phyloP scores from a whole-genome alignment of 92 coral and sea anemone genomes.

The Montipora capitata region DNA sequence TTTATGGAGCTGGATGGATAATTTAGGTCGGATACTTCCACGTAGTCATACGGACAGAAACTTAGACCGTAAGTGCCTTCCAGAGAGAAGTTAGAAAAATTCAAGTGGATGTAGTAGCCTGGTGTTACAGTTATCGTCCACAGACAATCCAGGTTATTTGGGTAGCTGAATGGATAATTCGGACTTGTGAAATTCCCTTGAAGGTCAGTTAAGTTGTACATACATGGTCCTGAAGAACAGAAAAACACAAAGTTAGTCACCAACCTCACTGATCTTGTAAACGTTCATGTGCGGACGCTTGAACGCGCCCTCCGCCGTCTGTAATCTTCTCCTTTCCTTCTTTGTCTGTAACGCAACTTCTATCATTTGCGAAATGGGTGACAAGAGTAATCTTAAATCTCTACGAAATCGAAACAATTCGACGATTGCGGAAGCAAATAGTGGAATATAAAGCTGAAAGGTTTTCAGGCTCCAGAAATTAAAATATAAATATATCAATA shows the following conservation, averaged over 20 bases:
- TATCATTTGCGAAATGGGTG: too few relatives aligned
- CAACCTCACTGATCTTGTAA: too few relatives aligned
- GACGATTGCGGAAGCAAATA: too few relatives aligned
- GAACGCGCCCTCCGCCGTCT: too few relatives aligned
- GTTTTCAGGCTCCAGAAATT: too few relatives aligned
- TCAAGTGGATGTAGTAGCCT: neutral
- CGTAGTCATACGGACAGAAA: constrained; percentile 44
- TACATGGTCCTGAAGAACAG: neutral
- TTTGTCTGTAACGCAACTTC: too few relatives aligned
- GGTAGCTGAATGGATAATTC: constrained; percentile 20
- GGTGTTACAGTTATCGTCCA: constrained; percentile 20
- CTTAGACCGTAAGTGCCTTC: neutral
- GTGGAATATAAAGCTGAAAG: too few relatives aligned
- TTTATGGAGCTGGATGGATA: neutral
- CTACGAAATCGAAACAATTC: too few relatives aligned
- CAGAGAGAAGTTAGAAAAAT: neutral
- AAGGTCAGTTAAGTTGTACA: neutral
- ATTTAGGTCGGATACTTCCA: constrained; percentile 13
- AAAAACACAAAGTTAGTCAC: neutral
- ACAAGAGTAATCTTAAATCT: too few relatives aligned
- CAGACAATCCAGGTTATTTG: constrained; percentile 1
- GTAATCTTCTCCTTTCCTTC: too few relatives aligned
- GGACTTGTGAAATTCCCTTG: constrained; percentile 8
- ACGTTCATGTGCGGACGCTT: too few relatives aligned
- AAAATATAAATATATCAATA: too few relatives aligned